Base-by-base conservation (phyloP, 2,113 vertebrate species). In the Ginglymostoma cirratum region DNA sequence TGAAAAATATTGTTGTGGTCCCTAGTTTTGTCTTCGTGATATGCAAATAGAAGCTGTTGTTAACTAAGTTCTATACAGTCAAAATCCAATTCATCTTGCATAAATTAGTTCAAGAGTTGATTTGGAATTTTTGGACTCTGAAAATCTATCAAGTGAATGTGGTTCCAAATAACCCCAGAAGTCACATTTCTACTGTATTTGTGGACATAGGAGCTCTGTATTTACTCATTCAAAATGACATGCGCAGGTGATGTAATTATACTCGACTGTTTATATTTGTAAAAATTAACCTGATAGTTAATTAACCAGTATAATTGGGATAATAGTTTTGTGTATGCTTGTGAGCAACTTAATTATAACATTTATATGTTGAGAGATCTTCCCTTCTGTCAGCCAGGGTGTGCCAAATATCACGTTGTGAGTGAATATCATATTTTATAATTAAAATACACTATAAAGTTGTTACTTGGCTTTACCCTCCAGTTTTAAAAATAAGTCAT, bases 121-220 rank as follows among this genome's bases (percentile, higher is more conserved):
- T 90, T 23, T 90, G 87, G 24, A 90, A 52, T 52, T 61, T 52
- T 90, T 90, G 30, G 52, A 61, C 55, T 30, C 30, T 34, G 48
- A 30, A n/a, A 55, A 61, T 34, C 27, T 14, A 17, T 3, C 55
- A 12, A 90, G 27, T 61, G 55, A 15, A 0, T 55, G 2, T 17
- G 4, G 30, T 2, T 61, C 61, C 30, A 14, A 5, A 5, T 90
- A 8, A 80, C 30, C 30, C 12, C 52, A 90, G 52, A 55, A 24
- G 24, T 90, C 30, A 90, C 87, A n/a, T 23, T 90, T 90, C 52
- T 90, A 90, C 55, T n/a, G 89, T 61, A 65, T 92, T 65, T 92
- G 15, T 66, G 55, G 61, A 65, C 89, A 92, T 92, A 12, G 38
- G 0, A 61, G 55, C n/a, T 92, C 30, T 92, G 86, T 4, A 92